Conservation (phyloP, 1,140 invertebrate species). For the Eufriesea mexicana region DNA sequence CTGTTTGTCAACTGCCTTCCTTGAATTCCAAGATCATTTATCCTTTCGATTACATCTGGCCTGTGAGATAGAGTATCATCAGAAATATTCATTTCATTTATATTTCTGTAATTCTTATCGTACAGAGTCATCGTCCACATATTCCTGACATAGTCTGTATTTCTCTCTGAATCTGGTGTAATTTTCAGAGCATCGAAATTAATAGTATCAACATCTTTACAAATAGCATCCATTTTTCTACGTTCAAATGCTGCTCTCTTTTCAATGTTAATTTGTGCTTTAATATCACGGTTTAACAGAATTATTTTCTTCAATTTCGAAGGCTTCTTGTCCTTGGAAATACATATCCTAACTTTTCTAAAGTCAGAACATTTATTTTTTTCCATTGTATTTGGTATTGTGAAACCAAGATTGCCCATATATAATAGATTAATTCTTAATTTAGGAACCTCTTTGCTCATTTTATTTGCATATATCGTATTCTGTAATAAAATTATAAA, state of each 20-base stretch:
- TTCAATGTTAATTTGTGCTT: constrained; percentile 8
- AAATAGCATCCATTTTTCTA: constrained; percentile 28
- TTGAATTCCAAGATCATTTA: constrained; percentile 53
- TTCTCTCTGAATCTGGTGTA: constrained; percentile 44
- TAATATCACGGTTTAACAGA: constrained; percentile 25
- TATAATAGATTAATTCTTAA: constrained; percentile 30
- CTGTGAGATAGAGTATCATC: constrained; percentile 49
- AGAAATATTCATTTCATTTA: constrained; percentile 18
- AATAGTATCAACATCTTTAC: constrained; percentile 41
- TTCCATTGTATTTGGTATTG: not conserved
- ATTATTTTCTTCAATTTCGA: constrained; percentile 55
- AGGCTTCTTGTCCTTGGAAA: constrained; percentile 46
- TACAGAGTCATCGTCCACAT: constrained; percentile 62
- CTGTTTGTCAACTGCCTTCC: not conserved
- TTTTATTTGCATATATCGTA: not conserved
- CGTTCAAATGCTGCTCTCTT: constrained; percentile 27
- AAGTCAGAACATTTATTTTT: constrained; percentile 5
- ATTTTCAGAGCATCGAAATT: constrained; percentile 66
- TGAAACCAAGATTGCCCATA: constrained; percentile 7
- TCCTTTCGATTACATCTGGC: constrained; percentile 53
- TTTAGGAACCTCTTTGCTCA: constrained; percentile 21
- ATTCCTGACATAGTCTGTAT: constrained; percentile 49
- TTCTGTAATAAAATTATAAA: constrained; percentile 11
- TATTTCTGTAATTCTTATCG: constrained; percentile 44
- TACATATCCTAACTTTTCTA: constrained; percentile 12